These are phyloP conservation scores for Hybos culiciformis DNA, from an alignment of 2,888 invertebrate genomes.

Conservation along the genomic window DNA sequence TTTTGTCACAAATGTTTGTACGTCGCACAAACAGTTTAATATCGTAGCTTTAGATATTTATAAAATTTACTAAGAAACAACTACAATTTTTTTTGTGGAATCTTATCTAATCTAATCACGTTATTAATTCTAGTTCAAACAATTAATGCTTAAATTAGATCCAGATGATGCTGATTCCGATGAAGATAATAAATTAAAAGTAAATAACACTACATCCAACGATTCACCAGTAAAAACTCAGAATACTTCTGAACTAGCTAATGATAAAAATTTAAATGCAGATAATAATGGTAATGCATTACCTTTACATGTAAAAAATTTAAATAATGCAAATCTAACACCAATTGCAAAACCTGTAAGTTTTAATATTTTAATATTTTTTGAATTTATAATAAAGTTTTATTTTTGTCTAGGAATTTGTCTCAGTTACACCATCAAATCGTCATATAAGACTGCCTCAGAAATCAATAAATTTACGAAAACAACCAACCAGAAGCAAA, in stretches of 20 bases:
- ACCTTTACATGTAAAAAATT: conserved; percentile 7
- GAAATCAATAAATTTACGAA: conserved; percentile 5
- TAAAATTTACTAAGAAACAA: too few relatives aligned
- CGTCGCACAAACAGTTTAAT: too few relatives aligned
- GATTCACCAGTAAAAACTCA: conserved; percentile 4
- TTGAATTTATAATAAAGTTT: too few relatives aligned
- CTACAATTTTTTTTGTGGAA: background rate
- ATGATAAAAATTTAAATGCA: background rate
- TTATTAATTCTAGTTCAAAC: conserved; percentile 55
- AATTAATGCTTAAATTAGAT: conserved; percentile 70
- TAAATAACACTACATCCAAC: conserved; percentile 19
- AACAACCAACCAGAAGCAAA: conserved; percentile 10
- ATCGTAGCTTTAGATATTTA: too few relatives aligned
- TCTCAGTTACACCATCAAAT: conserved; percentile 15
- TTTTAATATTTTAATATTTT: too few relatives aligned
- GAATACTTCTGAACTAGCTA: background rate
- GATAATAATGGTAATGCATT: background rate
- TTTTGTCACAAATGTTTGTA: too few relatives aligned
- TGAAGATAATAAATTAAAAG: conserved; percentile 38
- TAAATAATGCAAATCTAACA: conserved; percentile 3
- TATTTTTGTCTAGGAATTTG: conserved; percentile 12
- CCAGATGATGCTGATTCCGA: conserved; percentile 51
- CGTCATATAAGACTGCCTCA: conserved; percentile 2
- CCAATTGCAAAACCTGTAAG: conserved; percentile 10
- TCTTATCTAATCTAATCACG: conserved; percentile 14